phyloP scores from a whole-genome alignment of 2,113 vertebrate genomes.

The Catharus minimus region DNA sequence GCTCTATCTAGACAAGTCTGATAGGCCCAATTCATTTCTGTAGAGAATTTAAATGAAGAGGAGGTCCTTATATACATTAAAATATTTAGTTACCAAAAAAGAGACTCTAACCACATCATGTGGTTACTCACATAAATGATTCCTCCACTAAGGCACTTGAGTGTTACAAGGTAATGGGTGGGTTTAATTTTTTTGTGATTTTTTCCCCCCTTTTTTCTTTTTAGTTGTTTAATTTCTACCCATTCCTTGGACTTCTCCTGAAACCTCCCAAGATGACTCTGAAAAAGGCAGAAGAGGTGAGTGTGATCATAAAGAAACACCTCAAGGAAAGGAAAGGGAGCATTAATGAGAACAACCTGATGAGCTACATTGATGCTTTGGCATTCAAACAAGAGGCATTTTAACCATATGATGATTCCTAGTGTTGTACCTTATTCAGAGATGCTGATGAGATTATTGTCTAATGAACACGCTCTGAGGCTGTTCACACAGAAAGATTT shows the following conservation, averaged over 20 bases:
- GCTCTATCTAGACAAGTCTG: constrained; percentile 37
- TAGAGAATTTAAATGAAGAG: background rate
- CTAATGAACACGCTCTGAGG: background rate
- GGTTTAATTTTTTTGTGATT: background rate
- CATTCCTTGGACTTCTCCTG: constrained; percentile 57
- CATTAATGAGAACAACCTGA: background rate
- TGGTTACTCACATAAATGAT: background rate
- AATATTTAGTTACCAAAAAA: background rate
- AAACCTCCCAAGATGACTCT: constrained; percentile 25
- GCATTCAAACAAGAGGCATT: constrained; percentile 43
- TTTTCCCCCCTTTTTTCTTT: background rate
- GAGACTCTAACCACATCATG: background rate
- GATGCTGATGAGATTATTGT: background rate
- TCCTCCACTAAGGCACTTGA: background rate
- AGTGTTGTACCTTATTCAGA: background rate
- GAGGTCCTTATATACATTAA: background rate
- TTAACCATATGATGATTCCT: background rate
- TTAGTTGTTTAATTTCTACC: constrained; percentile 58
- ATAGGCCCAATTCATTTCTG: constrained; percentile 23
- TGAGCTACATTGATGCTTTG: constrained; percentile 40
- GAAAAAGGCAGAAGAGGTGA: constrained; percentile 18
- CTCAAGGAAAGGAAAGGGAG: background rate
- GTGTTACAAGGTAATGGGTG: background rate
- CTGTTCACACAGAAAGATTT: background rate
- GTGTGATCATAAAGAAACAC: constrained; percentile 2